phyloP scores from a whole-genome alignment of 2,888 invertebrate species.

The Nyleta sp. region DNA sequence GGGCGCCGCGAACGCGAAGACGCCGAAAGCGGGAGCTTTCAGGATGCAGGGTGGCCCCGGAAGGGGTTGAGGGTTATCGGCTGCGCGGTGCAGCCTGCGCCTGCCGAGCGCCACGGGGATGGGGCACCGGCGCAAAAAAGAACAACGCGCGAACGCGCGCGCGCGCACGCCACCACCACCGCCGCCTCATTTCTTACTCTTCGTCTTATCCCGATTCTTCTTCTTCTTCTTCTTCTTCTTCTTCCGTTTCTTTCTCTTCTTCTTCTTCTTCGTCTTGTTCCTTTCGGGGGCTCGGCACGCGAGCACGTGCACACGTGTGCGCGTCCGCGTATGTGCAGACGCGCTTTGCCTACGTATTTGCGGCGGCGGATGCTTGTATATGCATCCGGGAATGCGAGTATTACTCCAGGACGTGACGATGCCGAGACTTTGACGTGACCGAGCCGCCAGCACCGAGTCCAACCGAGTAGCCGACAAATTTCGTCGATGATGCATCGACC shows the following conservation, averaged over 20 bases:
- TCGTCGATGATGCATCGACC: conserved; percentile 13
- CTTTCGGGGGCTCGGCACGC: conserved; percentile 37
- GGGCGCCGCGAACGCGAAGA: conserved; percentile 42
- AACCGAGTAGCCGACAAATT: conserved; percentile 5
- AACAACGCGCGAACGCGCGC: conserved; percentile 43
- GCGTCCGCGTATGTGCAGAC: conserved; percentile 19
- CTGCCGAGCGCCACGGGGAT: conserved; percentile 16
- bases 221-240: conserved; percentile 14
- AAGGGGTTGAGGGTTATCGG: conserved; percentile 69
- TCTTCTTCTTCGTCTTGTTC: too few species aligned
- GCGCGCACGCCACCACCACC: conserved; percentile 2
- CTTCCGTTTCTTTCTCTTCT: conserved; percentile 29
- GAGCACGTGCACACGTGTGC: conserved; percentile 35
- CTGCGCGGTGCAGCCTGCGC: conserved; percentile 81
- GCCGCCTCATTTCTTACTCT: conserved; percentile 40
- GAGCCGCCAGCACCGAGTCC: neutral
- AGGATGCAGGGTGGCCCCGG: conserved; percentile 56
- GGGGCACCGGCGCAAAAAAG: conserved; percentile 65
- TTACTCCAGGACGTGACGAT: conserved; percentile 41
- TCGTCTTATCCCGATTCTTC: neutral
- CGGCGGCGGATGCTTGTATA: conserved; percentile 20
- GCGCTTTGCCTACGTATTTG: conserved; percentile 35
- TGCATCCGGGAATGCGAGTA: conserved; percentile 29
- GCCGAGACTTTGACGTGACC: conserved; percentile 10
- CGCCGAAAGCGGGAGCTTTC: conserved; percentile 28